Conservation (phyloP, 2,113 vertebrate genomes). For the Platanista minor region DNA sequence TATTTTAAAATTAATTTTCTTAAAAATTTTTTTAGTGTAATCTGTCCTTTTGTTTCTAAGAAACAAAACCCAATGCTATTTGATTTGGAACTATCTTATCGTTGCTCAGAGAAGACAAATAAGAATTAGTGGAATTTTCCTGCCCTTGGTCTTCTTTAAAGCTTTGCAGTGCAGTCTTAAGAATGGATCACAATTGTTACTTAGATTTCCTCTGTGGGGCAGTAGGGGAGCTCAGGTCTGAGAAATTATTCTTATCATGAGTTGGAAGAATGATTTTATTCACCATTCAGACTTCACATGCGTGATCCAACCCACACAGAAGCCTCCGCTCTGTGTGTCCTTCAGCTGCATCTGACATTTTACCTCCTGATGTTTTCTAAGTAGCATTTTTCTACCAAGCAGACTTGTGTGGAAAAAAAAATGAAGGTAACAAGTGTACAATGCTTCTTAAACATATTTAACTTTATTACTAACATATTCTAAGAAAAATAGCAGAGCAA, state of each 20-base stretch:
- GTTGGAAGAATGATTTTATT: conserved; percentile 24
- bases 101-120: background rate
- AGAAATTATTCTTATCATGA: conserved; percentile 58
- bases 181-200: conserved; percentile 18
- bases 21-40: background rate
- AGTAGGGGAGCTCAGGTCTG: background rate
- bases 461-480: conserved; percentile 47
- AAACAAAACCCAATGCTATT: background rate
- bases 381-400: conserved; percentile 34
- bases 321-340: conserved; percentile 41
- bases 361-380: conserved; percentile 62
- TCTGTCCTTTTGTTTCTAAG: background rate
- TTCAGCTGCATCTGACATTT: conserved; percentile 72
- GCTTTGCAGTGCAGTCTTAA: background rate
- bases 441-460: conserved; percentile 45
- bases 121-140: background rate
- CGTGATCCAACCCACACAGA: background rate
- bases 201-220: conserved; percentile 34
- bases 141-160: conserved; percentile 8
- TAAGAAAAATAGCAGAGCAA: conserved; percentile 32
- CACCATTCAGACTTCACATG: conserved; percentile 15
- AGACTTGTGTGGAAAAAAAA: background rate
- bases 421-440: background rate
- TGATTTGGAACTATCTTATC: background rate
- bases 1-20: conserved; percentile 42